phyloP scores from a whole-genome alignment of 1,140 invertebrate genomes.

The Hylaeus anthracinus region DNA sequence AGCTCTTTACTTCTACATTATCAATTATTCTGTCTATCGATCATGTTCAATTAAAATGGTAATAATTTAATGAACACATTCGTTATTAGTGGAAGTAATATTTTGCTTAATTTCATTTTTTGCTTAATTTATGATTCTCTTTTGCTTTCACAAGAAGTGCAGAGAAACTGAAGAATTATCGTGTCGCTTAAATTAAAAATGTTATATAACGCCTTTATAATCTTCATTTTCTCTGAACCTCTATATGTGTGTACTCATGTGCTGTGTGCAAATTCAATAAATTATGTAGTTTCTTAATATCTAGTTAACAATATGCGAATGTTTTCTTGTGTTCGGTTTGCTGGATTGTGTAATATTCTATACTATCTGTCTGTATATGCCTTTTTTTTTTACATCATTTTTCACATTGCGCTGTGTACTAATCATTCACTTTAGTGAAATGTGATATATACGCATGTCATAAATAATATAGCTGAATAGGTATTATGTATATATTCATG shows the following conservation, averaged over 20 bases:
- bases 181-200: too few relatives aligned
- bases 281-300: background rate
- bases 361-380: background rate
- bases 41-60: background rate
- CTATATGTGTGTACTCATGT: background rate
- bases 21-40: background rate
- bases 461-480: background rate
- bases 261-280: background rate
- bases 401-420: background rate
- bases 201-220: background rate
- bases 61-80: background rate
- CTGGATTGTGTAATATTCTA: too few relatives aligned
- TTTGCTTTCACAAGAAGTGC: background rate
- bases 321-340: background rate
- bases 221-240: background rate
- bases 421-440: background rate
- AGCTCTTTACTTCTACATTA: background rate
- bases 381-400: too few relatives aligned
- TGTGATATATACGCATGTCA: background rate
- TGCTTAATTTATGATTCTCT: background rate
- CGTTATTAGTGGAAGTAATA: conserved; percentile 15
- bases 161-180: background rate
- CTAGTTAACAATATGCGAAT: background rate
- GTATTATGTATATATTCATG: background rate
- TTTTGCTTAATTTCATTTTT: conserved; percentile 7